Base-by-base conservation (phyloP, 2,888 invertebrate genomes). In the Macaria notata region DNA sequence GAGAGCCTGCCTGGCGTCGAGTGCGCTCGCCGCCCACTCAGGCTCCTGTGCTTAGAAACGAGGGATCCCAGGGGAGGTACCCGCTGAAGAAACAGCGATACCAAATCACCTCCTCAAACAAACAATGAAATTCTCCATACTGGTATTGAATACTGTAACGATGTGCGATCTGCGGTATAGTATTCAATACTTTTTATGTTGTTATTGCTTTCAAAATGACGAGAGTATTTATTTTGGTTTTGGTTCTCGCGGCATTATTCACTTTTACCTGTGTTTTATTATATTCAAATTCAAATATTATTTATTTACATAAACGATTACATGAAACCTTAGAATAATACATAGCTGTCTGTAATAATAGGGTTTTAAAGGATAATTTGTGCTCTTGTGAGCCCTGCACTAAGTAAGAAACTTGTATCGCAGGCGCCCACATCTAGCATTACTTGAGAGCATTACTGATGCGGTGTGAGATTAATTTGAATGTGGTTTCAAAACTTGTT, bases 11-110 rank as follows among this genome's bases (percentile, higher is more conserved):
- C 48, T 65, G 65, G 49, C 33, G 54, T 42, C 56, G 63, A 50
- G 43, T 31, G 31, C 45, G 7, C 54, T 59, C 56, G 56, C 46
- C 54, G 60, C 49, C 54, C 5, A 62, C 42, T 63, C 61, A 65
- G 50, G 65, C 61, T 65, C 61, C 54, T 59, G 50, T 60, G 61
- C 61, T 63, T 63, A 48, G 57, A 56, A 42, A 62, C 54, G 61
- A 61, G 56, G 65, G 49, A 54, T 41, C 54, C 65, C 58, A 61
- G 65, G 56, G 65, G 65, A 65, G 63, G 65, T 46, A 62, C 60
- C 63, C 63, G 61, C 65, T 65, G 59, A 61, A 51, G 4, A 38
- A 58, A 50, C 54, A 60, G 63, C 58, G 61, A 49, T 41, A 63
- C 29, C 59, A 62, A 47, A 48, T 44, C 31, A 44, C 49, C 39